Evolutionary conservation across 2,113 vertebrate species (phyloP).

Genomic region (Ochotona curzoniae): DNA sequence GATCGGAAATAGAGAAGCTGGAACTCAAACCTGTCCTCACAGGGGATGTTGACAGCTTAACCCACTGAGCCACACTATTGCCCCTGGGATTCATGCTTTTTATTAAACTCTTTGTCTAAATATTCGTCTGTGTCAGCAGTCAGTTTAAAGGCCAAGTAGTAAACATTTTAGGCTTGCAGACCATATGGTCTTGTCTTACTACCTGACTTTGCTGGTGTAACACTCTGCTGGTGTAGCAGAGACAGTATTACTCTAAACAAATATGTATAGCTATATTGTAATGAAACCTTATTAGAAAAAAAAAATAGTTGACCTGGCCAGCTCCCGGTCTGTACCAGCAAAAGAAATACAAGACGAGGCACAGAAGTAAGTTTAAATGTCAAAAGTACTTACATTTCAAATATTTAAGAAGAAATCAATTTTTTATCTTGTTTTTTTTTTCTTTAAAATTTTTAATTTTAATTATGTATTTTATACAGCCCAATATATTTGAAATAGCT

Average conservation of each 20-base stretch:
- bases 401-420: neutral
- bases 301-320: neutral
- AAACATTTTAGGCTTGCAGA: constrained; percentile 10
- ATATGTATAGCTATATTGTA: neutral
- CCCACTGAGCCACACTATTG: too few relatives aligned
- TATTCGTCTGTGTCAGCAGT: neutral
- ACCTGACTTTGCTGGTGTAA: neutral
- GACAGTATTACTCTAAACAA: neutral
- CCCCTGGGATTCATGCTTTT: neutral
- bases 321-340: neutral
- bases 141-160: neutral
- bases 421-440: neutral
- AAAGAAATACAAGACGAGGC: neutral
- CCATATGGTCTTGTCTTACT: neutral
- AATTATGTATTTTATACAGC: neutral
- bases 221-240: neutral
- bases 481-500: neutral
- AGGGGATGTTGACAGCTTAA: too few relatives aligned
- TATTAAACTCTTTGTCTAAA: constrained; percentile 5
- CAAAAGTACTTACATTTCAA: neutral
- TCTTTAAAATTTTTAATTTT: neutral
- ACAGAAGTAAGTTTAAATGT: neutral
- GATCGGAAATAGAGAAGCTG: too few relatives aligned
- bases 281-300: neutral
- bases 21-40: too few relatives aligned